Evolutionary conservation across 2,113 vertebrate genomes (phyloP).

Genomic region (Phyllopteryx taeniolatus): DNA sequence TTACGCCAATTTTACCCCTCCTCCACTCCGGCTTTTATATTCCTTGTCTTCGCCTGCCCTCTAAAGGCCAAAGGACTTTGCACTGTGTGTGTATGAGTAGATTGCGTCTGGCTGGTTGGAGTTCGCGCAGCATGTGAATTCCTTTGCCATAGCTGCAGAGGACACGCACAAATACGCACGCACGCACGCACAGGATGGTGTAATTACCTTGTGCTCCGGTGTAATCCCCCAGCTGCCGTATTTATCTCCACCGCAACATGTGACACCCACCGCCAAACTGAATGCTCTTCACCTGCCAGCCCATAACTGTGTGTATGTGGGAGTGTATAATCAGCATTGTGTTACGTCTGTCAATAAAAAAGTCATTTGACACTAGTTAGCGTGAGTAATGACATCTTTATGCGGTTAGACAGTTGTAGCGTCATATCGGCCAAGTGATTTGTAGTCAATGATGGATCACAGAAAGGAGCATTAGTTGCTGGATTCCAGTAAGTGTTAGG

Average conservation of each 20-base stretch:
- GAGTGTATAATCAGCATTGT: constrained; percentile 14
- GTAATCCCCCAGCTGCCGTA: constrained; percentile 77
- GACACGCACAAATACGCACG: constrained; percentile 7
- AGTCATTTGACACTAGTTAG: constrained; percentile 23
- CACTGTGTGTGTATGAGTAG: constrained; percentile 34
- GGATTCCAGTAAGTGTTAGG: too few species aligned
- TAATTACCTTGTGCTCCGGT: constrained; percentile 73
- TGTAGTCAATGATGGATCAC: constrained; percentile 4
- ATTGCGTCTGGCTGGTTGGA: constrained; percentile 54
- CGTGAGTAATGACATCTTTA: constrained; percentile 20
- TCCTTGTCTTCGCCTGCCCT: constrained; percentile 97
- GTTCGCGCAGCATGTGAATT: constrained; percentile 52
- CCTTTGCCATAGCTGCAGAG: constrained; percentile 39
- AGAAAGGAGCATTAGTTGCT: not conserved
- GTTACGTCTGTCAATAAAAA: constrained; percentile 21
- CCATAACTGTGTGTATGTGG: constrained; percentile 29
- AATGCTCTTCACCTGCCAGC: constrained; percentile 70
- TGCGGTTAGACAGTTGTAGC: constrained; percentile 7
- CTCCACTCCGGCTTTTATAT: constrained; percentile 71
- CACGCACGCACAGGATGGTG: constrained; percentile 39
- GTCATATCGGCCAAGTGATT: not conserved
- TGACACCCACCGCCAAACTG: constrained; percentile 74
- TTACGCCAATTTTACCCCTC: constrained; percentile 56
- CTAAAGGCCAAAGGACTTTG: constrained; percentile 87
- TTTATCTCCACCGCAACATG: constrained; percentile 74